Conservation (phyloP, 2,888 invertebrate species). For the Troilus luridus region DNA sequence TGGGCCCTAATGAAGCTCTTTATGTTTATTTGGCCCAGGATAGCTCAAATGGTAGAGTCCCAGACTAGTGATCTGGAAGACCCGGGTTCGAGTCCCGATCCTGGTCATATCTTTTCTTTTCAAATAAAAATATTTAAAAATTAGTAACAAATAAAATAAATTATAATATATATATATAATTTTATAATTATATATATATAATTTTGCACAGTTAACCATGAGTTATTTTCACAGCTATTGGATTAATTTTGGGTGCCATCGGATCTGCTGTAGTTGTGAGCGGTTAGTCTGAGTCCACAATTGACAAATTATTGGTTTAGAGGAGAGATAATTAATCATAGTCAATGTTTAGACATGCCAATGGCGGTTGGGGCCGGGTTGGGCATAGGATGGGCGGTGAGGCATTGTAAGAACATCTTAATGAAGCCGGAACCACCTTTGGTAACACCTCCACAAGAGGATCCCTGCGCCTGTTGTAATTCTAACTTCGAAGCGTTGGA, state of each 20-base stretch:
- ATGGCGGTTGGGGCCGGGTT: conserved; percentile 44
- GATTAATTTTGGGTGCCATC: conserved; percentile 9
- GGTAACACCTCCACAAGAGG: neutral
- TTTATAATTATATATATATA: neutral
- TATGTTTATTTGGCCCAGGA: too few relatives aligned
- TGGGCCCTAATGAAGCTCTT: too few relatives aligned
- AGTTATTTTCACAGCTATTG: conserved; percentile 35
- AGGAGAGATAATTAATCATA: neutral
- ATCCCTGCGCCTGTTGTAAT: conserved; percentile 1
- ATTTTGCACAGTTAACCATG: neutral
- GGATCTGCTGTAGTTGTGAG: conserved; percentile 24
- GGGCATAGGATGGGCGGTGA: conserved; percentile 48
- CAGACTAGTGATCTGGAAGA: too few relatives aligned
- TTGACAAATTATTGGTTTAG: neutral
- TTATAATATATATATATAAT: neutral
- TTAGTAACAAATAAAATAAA: too few relatives aligned
- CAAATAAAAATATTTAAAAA: too few relatives aligned
- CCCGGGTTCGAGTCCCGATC: too few relatives aligned
- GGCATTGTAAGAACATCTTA: conserved; percentile 4
- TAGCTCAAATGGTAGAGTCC: too few relatives aligned
- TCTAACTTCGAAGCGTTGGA: conserved; percentile 13
- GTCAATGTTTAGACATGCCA: conserved; percentile 23
- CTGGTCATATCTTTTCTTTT: too few relatives aligned
- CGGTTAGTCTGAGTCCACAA: conserved; percentile 15
- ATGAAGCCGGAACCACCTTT: neutral